phyloP scores from a whole-genome alignment of 2,888 invertebrate genomes.

The Notodonta dromedarius region DNA sequence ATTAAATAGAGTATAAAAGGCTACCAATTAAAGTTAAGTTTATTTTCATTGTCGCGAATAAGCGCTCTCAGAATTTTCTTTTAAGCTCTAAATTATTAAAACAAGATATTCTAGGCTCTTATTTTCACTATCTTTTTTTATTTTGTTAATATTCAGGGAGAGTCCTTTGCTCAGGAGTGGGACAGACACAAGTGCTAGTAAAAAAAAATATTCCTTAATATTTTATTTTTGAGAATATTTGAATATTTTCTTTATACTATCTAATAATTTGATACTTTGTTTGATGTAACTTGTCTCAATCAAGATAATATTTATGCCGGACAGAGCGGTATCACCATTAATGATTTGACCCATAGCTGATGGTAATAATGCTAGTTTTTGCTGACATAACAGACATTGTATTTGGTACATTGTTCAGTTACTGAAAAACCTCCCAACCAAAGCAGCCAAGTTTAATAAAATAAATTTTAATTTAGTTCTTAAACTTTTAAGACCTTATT shows the following conservation, averaged over 20 bases:
- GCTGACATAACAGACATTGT: no score
- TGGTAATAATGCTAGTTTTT: no score
- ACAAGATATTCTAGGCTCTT: slow-evolving; percentile 7
- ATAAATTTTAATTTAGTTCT: neutral
- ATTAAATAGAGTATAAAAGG: neutral
- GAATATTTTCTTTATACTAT: neutral
- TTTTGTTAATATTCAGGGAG: no score
- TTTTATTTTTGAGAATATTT: slow-evolving; percentile 19
- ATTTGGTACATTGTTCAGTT: neutral
- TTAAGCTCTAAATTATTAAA: slow-evolving; percentile 24
- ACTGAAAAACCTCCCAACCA: neutral
- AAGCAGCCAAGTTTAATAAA: neutral
- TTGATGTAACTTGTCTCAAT: no score
- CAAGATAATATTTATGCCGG: no score
- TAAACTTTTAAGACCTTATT: neutral
- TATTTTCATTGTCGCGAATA: slow-evolving; percentile 8
- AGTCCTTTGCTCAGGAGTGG: no score
- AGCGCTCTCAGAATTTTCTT: slow-evolving; percentile 12
- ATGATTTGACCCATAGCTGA: no score
- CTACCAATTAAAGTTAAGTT: slow-evolving; percentile 11
- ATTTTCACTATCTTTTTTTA: slow-evolving; percentile 23
- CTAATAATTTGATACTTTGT: no score
- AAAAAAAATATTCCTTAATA: slow-evolving; percentile 18
- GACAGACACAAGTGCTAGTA: no score
- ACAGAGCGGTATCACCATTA: no score